Evolutionary conservation across 2,113 vertebrate genomes (phyloP).

Genomic region (Myanophis thanlyinensis): DNA sequence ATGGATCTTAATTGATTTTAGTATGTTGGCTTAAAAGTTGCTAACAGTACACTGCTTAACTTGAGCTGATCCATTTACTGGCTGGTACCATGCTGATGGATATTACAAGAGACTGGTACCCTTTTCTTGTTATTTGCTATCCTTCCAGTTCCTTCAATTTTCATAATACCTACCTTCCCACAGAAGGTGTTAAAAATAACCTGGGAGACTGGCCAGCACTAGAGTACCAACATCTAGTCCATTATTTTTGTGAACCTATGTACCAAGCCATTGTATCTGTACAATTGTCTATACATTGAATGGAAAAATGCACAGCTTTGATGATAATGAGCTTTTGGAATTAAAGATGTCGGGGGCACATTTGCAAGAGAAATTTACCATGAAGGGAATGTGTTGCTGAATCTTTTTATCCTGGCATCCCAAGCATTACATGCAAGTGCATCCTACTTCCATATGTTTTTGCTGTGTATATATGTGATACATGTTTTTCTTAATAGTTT

Average conservation of each 20-base stretch:
- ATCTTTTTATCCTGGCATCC: neutral
- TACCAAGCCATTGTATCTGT: neutral
- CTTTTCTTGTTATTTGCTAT: neutral
- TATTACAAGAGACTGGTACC: neutral
- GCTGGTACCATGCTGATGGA: neutral
- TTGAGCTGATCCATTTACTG: neutral
- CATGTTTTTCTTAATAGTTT: neutral
- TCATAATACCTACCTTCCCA: no score
- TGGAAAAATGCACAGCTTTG: neutral
- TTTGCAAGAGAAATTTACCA: neutral
- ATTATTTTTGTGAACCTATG: neutral
- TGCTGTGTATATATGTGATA: neutral
- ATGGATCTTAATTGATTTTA: neutral
- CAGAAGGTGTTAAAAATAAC: neutral
- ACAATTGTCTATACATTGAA: neutral
- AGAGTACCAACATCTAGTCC: neutral
- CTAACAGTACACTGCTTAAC: neutral
- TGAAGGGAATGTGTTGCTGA: neutral
- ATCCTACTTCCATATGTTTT: neutral
- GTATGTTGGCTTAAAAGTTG: neutral
- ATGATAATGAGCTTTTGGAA: neutral
- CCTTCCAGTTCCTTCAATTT: neutral
- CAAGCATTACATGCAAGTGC: neutral
- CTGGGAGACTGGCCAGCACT: neutral
- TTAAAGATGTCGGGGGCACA: neutral